phyloP scores from a whole-genome alignment of 2,113 vertebrate genomes.

The Azemiops feae region DNA sequence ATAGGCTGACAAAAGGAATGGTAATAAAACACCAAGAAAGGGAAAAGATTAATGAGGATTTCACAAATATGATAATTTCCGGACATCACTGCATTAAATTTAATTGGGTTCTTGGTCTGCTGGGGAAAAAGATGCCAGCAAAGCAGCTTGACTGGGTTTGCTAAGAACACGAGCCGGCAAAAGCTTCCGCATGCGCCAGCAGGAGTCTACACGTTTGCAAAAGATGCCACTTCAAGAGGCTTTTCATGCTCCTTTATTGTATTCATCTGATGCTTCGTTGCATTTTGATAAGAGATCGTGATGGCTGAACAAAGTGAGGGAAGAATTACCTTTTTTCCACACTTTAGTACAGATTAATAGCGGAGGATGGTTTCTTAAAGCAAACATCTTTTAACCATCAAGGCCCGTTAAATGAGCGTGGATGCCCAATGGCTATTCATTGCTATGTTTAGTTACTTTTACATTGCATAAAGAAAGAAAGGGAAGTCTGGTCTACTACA shows the following conservation, averaged over 20 bases:
- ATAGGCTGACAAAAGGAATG: slow-evolving; percentile 16
- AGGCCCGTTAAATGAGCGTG: not conserved
- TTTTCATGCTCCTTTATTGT: not conserved
- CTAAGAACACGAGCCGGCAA: not conserved
- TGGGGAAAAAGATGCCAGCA: not conserved
- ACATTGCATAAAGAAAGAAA: not conserved
- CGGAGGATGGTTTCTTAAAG: not conserved
- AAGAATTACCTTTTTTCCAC: not conserved
- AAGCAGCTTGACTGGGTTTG: not conserved
- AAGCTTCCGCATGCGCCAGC: not conserved
- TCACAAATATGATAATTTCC: slow-evolving; percentile 57
- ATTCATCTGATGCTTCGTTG: not conserved
- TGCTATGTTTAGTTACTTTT: not conserved
- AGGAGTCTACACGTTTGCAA: not conserved
- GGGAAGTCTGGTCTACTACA: not conserved
- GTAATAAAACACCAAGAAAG: slow-evolving; percentile 48
- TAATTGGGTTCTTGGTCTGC: slow-evolving; percentile 17
- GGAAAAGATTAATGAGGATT: slow-evolving; percentile 59
- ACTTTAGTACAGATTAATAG: not conserved
- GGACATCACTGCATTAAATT: slow-evolving; percentile 44
- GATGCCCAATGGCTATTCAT: not conserved
- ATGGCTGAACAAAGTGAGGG: not conserved
- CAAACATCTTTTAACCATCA: not conserved
- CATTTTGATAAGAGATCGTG: not conserved
- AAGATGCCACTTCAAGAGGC: not conserved